Percentiles rank a stretch among this genome's conserved stretches.
Evolutionary conservation across 2,797 vertebrate species (phyloP).

Genomic region (Margarornis squamiger): DNA sequence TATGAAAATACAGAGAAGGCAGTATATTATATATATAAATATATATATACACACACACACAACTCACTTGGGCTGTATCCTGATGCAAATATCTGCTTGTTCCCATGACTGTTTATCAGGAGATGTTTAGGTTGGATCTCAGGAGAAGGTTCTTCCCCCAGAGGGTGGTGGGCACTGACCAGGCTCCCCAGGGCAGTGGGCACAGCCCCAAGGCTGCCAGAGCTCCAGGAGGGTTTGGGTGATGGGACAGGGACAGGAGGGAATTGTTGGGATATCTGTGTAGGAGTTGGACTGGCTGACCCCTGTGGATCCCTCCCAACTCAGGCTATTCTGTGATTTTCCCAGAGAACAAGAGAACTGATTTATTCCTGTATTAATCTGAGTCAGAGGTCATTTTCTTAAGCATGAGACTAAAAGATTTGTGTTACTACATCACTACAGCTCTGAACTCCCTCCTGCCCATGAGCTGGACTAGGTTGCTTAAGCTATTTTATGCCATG

Average conservation of each 20-base stretch:
- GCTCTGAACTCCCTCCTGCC: background rate
- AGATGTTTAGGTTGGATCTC: background rate
- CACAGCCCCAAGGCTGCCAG: background rate
- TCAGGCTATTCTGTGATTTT: rapidly evolving
- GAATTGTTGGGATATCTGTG: background rate
- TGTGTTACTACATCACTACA: background rate
- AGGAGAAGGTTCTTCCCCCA: background rate
- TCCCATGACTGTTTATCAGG: rapidly evolving
- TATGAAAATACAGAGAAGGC: rapidly evolving
- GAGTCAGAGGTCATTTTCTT: background rate
- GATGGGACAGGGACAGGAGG: background rate
- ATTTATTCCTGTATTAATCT: background rate
- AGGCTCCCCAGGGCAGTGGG: background rate
- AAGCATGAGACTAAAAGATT: background rate
- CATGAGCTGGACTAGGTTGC: background rate
- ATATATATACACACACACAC: background rate
- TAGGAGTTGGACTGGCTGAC: background rate
- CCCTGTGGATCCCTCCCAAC: background rate
- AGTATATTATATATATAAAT: rapidly evolving
- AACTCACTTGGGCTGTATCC: background rate
- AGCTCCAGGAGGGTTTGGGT: background rate
- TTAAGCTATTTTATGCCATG: background rate
- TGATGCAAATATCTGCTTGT: rapidly evolving
- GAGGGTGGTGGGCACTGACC: background rate
- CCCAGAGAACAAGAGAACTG: no score